Base-by-base conservation (phyloP, 92 coral and sea anemone species). In the Pocillopora meandrina region DNA sequence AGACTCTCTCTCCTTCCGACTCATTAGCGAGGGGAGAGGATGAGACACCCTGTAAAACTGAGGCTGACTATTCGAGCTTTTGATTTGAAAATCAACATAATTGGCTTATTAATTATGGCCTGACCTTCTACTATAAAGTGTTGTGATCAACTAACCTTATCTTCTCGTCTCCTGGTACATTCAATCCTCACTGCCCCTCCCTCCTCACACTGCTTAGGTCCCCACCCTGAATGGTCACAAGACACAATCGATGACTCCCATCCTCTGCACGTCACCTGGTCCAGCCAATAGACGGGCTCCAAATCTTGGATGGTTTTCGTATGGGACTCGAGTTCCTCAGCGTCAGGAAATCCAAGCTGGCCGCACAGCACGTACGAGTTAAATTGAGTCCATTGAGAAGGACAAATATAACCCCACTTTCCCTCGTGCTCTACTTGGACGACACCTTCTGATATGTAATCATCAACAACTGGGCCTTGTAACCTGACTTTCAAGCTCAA, bases 331-430 rank as follows among this genome's bases (percentile, higher is more conserved):
- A 13, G 72, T 59, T 71, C 63, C 20, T 69, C 68, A 12, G 90
- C 88, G 61, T 89, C 87, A 58, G 94, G 93, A 70, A 89, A 96
- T 60, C 99, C 99, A 75, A 96, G 95, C 84, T 95, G 95, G 12
- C 99, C 99, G 78, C 99, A 96, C 35, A 94, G 89, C 26, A 96
- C 98, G 86, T 93, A 82, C 65, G 90, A 69, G 84, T 95, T 91
- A 9, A 75, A 78, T 12, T 70, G 68, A 15, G 61, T 87, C 98
- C 98, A 95, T 18, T 90, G 89, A 61, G 95, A 82, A 15, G 98
- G 79, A 85, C 98, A 95, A 52, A 92, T 89, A 72, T 79, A 72
- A 12, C 98, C 98, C 95, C 95, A 90, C 16, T 72, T 72, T 6
- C 91, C 91, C 17, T 88, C 76, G 34, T 84, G 80, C 31, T 85